phyloP scores from a whole-genome alignment of 2,888 invertebrate genomes.

The Pardosa pseudoannulata region DNA sequence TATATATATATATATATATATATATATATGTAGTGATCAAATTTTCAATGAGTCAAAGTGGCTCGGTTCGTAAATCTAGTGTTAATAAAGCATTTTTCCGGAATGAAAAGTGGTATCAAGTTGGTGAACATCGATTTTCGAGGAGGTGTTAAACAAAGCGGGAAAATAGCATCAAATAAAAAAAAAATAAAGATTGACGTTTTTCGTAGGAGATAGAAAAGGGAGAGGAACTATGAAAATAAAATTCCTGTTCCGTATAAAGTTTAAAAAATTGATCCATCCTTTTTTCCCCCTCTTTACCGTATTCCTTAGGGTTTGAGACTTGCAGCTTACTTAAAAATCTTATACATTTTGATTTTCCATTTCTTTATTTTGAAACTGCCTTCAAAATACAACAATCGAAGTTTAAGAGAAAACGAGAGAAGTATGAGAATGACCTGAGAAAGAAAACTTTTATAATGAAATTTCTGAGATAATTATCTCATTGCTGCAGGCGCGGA shows the following conservation, averaged over 20 bases:
- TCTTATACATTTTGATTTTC: slow-evolving; percentile 40
- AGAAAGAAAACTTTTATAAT: neutral
- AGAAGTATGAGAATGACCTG: neutral
- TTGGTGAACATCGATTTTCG: too few species aligned
- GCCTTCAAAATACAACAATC: neutral
- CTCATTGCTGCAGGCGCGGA: neutral
- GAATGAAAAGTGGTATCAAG: too few species aligned
- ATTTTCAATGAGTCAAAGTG: too few species aligned
- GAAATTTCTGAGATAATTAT: neutral
- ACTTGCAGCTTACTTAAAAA: slow-evolving; percentile 26
- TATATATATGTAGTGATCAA: too few species aligned
- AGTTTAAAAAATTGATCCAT: slow-evolving; percentile 47
- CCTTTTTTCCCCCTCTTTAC: slow-evolving; percentile 25
- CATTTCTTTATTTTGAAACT: neutral
- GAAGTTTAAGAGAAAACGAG: neutral
- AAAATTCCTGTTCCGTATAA: slow-evolving; percentile 38
- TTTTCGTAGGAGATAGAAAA: neutral
- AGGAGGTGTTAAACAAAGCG: too few species aligned
- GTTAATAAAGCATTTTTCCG: too few species aligned
- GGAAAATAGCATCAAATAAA: too few species aligned
- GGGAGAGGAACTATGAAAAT: slow-evolving; percentile 29
- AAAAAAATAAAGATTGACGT: slow-evolving; percentile 27
- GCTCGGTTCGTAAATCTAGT: too few species aligned
- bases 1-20: too few species aligned
- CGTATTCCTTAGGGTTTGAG: neutral